Percentiles rank a stretch among this genome's conserved stretches.
These are phyloP conservation scores for Peromyscus polionotus DNA, from an alignment of 2,113 vertebrate species.

Conservation along the genomic window DNA sequence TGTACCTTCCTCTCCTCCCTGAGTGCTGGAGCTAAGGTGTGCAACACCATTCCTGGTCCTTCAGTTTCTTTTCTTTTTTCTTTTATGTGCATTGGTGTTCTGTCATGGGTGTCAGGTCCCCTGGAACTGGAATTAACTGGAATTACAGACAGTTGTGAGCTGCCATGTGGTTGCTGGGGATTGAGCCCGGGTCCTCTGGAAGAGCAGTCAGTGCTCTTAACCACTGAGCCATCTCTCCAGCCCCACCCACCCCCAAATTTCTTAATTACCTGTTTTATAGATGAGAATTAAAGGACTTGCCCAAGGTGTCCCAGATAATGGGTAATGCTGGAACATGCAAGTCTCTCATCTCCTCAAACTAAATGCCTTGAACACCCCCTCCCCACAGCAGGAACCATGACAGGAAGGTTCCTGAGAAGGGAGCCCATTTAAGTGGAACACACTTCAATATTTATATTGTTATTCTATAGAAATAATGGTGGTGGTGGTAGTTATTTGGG, in stretches of 20 bases:
- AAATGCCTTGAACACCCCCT: background rate
- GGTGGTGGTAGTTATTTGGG: background rate
- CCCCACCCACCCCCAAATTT: background rate
- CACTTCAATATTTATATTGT: background rate
- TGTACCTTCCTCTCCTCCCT: background rate
- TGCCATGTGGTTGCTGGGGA: background rate
- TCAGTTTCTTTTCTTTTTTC: background rate
- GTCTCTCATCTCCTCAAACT: background rate
- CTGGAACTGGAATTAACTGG: background rate
- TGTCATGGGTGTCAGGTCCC: background rate
- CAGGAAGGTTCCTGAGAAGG: background rate
- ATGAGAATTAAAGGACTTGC: background rate
- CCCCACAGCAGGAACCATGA: background rate
- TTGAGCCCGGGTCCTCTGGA: background rate
- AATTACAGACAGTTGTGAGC: background rate
- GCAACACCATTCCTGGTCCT: background rate
- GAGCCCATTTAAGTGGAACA: background rate
- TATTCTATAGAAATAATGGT: too few species aligned
- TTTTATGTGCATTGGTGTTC: background rate
- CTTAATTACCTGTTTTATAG: constrained; percentile 9
- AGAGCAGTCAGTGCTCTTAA: background rate
- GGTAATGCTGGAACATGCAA: too few species aligned
- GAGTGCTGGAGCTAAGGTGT: background rate
- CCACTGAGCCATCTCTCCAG: background rate
- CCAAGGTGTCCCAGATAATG: too few species aligned